Evolutionary conservation across 2,797 vertebrate species (phyloP).

Genomic region (Hybognathus amarus): DNA sequence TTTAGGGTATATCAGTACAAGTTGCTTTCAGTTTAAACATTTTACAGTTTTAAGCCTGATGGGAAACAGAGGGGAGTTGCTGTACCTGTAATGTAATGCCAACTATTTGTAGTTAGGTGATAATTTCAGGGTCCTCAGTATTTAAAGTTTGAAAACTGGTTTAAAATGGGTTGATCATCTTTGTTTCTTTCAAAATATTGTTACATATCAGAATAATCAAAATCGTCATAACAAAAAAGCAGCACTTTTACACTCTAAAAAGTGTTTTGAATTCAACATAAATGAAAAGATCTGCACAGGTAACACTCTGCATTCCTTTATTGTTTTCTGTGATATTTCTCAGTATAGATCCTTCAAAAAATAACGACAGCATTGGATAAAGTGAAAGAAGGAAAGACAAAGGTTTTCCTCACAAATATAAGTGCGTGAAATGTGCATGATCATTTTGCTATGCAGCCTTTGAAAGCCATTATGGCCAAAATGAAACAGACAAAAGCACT

Average conservation of each 20-base stretch:
- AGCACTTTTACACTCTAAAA: background rate
- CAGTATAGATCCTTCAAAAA: slow-evolving; percentile 68
- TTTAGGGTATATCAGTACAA: no score
- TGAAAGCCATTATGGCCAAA: slow-evolving; percentile 1
- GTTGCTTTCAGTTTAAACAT: no score
- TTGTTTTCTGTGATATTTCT: slow-evolving; percentile 68
- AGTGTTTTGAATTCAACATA: background rate
- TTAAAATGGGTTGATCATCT: background rate
- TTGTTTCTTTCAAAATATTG: background rate
- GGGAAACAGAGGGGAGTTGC: background rate
- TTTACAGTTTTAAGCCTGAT: no score
- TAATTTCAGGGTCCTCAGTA: background rate
- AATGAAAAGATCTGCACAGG: slow-evolving; percentile 7
- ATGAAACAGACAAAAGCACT: slow-evolving; percentile 32
- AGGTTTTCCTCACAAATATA: background rate
- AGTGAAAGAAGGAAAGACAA: slow-evolving; percentile 12
- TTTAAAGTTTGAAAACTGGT: background rate
- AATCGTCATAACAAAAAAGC: background rate
- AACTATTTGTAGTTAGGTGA: background rate
- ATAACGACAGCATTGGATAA: slow-evolving; percentile 46
- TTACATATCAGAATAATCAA: background rate
- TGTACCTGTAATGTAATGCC: background rate
- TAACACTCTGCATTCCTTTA: slow-evolving; percentile 67
- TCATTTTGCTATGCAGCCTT: background rate
- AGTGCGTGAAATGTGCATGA: slow-evolving; percentile 16